A percentile compares a stretch with the other conserved stretches of the same genome.
phyloP scores from a whole-genome alignment of 2,113 vertebrate species.

The Grus americana region DNA sequence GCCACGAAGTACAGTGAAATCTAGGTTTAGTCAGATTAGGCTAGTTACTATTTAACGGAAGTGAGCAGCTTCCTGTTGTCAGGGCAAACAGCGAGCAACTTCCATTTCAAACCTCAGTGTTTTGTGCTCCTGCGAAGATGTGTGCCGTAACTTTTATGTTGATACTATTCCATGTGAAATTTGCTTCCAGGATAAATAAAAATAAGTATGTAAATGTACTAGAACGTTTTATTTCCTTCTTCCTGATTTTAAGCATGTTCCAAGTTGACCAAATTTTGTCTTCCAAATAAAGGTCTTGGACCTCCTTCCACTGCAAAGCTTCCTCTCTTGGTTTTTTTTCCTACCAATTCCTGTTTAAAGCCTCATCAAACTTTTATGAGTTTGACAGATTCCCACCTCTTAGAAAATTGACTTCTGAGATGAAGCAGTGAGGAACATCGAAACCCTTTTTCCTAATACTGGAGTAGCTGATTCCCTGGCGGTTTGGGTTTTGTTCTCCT shows the following conservation, averaged over 20 bases:
- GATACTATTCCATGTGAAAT: neutral
- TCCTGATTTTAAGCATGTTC: neutral
- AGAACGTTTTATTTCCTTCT: neutral
- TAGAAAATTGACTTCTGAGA: neutral
- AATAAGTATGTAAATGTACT: neutral
- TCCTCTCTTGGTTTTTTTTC: too few relatives aligned
- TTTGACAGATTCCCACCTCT: neutral
- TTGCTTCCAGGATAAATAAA: neutral
- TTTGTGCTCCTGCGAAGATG: neutral
- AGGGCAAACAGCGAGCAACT: neutral
- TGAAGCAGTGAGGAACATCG: neutral
- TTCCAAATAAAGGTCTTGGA: neutral
- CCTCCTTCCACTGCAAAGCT: neutral
- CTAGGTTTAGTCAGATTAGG: neutral
- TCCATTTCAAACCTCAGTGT: neutral
- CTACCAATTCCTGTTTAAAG: neutral
- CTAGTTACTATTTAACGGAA: conserved; percentile 20
- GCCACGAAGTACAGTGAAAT: neutral
- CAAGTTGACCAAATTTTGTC: neutral
- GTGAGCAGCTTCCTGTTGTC: conserved; percentile 15
- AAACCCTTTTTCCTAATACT: neutral
- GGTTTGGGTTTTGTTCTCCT: neutral
- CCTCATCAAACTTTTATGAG: neutral
- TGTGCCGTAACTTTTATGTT: accelerated
- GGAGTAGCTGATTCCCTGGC: neutral